Conservation (phyloP, 2,113 vertebrate species). For the Crotophaga sulcirostris region DNA sequence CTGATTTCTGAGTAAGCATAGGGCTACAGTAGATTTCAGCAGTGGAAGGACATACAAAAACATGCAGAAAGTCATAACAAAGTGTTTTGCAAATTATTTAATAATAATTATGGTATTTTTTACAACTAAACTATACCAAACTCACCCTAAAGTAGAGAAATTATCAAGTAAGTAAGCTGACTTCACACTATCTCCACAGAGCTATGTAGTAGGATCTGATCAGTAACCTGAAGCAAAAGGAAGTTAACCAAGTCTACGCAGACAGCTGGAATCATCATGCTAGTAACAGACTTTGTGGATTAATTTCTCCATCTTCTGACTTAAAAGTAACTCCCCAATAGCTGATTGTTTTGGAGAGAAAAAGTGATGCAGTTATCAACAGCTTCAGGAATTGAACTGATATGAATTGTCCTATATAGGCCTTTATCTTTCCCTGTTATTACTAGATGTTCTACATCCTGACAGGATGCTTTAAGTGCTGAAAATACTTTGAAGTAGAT, state of each 20-base stretch:
- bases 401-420: background rate
- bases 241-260: background rate
- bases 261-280: background rate
- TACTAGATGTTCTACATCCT: background rate
- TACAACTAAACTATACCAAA: background rate
- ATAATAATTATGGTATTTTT: background rate
- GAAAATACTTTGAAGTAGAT: background rate
- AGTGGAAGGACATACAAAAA: background rate
- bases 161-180: background rate
- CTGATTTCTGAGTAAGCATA: background rate
- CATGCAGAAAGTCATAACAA: background rate
- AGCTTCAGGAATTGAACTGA: background rate
- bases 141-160: background rate
- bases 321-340: background rate
- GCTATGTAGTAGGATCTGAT: background rate
- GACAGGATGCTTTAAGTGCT: background rate
- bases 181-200: background rate
- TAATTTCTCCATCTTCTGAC: background rate
- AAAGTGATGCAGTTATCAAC: background rate
- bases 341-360: background rate
- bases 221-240: background rate
- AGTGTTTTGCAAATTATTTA: background rate
- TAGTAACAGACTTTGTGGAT: background rate
- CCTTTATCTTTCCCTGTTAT: background rate
- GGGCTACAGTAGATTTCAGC: background rate